Evolutionary conservation across 2,888 invertebrate genomes (phyloP).

Genomic region (Asteroscopus sphinx): DNA sequence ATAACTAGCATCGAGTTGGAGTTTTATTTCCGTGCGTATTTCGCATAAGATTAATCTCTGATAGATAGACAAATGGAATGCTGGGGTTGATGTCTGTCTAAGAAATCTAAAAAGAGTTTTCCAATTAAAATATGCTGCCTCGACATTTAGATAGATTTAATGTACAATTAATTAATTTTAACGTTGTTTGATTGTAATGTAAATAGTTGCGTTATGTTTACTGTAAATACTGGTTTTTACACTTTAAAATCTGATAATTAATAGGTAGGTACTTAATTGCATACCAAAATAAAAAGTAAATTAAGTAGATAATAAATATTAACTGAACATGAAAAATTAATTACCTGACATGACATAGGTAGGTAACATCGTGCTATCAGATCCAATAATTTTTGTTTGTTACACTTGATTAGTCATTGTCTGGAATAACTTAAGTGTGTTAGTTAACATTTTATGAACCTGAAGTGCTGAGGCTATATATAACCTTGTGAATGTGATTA

Average conservation of each 20-base stretch:
- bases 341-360: slow-evolving; percentile 11
- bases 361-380: slow-evolving; percentile 38
- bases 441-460: slow-evolving; percentile 21
- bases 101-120: too few species aligned
- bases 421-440: slow-evolving; percentile 29
- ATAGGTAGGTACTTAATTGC: background rate
- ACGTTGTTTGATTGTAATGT: slow-evolving; percentile 11
- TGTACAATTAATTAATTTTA: slow-evolving; percentile 5
- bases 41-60: too few species aligned
- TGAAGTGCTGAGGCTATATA: slow-evolving; percentile 30
- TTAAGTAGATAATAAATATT: slow-evolving; percentile 10
- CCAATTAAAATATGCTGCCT: slow-evolving; percentile 25
- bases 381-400: slow-evolving; percentile 42
- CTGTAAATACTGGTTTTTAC: slow-evolving; percentile 30
- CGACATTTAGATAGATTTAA: slow-evolving; percentile 10
- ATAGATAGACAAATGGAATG: too few species aligned
- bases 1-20: too few species aligned
- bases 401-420: slow-evolving; percentile 36
- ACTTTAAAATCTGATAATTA: slow-evolving; percentile 1
- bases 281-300: slow-evolving; percentile 13
- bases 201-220: slow-evolving; percentile 16
- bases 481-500: slow-evolving; percentile 26
- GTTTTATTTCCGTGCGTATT: too few species aligned
- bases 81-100: too few species aligned
- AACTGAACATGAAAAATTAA: slow-evolving; percentile 25